Percentiles rank a stretch among this genome's conserved stretches.
phyloP scores from a whole-genome alignment of 1,140 invertebrate genomes.

The Hyposmocoma kahamanoa region DNA sequence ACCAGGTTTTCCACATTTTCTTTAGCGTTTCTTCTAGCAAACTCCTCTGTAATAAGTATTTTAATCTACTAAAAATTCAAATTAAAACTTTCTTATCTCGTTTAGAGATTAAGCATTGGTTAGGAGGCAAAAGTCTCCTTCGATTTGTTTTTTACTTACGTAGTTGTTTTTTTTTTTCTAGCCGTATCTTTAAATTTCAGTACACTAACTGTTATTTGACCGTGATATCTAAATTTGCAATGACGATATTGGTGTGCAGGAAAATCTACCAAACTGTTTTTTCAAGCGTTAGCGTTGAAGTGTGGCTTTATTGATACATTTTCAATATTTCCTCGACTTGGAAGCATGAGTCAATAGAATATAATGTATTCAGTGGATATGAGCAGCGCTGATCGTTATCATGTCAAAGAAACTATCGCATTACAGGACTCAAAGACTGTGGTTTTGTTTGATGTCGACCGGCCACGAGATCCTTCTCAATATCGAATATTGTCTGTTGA shows the following conservation, averaged over 20 bases:
- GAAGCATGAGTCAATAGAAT: conserved; percentile 39
- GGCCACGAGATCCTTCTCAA: conserved; percentile 34
- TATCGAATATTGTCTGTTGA: conserved; percentile 1
- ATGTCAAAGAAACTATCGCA: conserved; percentile 69
- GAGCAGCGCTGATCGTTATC: conserved; percentile 57
- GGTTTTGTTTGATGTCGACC: conserved; percentile 56
- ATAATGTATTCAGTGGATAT: conserved; percentile 62
- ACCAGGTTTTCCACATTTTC: conserved; percentile 19
- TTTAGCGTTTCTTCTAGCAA: conserved; percentile 23
- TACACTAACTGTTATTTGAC: no score
- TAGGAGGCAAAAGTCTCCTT: conserved; percentile 14
- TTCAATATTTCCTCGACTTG: conserved; percentile 43
- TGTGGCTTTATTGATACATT: no score
- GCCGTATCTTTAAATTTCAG: no score
- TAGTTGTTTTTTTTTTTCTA: no score
- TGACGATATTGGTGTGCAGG: no score
- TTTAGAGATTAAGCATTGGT: conserved; percentile 28
- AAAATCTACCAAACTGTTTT: no score
- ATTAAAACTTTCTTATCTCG: conserved; percentile 52
- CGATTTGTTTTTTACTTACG: no score
- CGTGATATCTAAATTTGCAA: no score
- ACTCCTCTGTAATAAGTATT: conserved; percentile 38
- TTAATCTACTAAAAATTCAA: conserved; percentile 51
- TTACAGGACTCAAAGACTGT: conserved; percentile 59
- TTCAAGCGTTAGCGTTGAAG: no score